Conservation (phyloP, 2,888 invertebrate species). For the Panorpa germanica region DNA sequence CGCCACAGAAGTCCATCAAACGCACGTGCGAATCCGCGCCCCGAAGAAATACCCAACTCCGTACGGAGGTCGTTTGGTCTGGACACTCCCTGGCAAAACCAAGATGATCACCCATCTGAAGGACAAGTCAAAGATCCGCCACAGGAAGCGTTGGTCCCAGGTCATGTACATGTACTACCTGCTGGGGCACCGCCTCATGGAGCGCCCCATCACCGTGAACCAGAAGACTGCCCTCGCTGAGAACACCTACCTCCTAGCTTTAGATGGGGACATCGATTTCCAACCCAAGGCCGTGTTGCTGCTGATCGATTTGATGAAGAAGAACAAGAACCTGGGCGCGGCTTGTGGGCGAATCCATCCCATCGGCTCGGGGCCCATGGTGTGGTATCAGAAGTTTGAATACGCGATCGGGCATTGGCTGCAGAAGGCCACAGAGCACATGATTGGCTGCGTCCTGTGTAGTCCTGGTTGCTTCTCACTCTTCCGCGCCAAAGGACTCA, state of each 20-base stretch:
- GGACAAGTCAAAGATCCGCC: slow-evolving; percentile 72
- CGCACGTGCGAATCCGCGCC: slow-evolving; percentile 38
- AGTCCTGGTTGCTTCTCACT: slow-evolving; percentile 86
- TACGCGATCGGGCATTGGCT: slow-evolving; percentile 88
- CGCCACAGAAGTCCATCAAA: slow-evolving; percentile 48
- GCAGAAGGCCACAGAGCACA: slow-evolving; percentile 81
- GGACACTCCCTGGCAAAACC: slow-evolving; percentile 71
- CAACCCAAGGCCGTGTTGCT: slow-evolving; percentile 60
- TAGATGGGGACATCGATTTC: slow-evolving; percentile 84
- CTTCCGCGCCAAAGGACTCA: slow-evolving; percentile 71
- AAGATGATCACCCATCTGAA: slow-evolving; percentile 75
- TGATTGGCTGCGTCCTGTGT: slow-evolving; percentile 77
- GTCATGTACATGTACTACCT: slow-evolving; percentile 92
- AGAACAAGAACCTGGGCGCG: slow-evolving; percentile 59
- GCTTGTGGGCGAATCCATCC: slow-evolving; percentile 86
- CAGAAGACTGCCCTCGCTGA: slow-evolving; percentile 49
- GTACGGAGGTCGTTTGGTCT: slow-evolving; percentile 70
- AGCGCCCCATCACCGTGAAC: slow-evolving; percentile 30
- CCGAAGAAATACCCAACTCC: slow-evolving; percentile 65
- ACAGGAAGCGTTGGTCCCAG: slow-evolving; percentile 88
- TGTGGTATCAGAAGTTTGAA: slow-evolving; percentile 79
- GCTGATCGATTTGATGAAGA: slow-evolving; percentile 73
- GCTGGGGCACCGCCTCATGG: slow-evolving; percentile 59
- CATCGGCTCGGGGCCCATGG: slow-evolving; percentile 61
- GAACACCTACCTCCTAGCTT: slow-evolving; percentile 65